Evolutionary conservation across 2,113 vertebrate species (phyloP), one percentile per base, ranked within the genome.

Genomic region (Pyrgilauda ruficollis): DNA sequence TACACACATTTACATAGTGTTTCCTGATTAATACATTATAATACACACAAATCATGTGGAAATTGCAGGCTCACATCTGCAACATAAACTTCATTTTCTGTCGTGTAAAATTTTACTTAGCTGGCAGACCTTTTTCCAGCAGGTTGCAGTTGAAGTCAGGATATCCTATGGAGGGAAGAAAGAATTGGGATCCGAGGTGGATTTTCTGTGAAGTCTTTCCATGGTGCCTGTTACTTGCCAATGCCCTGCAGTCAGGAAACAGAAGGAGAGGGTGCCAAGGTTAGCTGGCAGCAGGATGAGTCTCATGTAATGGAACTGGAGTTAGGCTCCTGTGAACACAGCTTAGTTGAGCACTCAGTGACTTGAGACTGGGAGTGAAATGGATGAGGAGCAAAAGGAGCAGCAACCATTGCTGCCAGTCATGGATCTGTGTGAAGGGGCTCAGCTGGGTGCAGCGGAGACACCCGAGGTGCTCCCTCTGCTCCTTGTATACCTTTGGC

Each of bases 1-100:
- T 94, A 86, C 67, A 93, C 72, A 93, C 80, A 92, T 96, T 97
- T 95, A 91, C 89, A 84, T 94, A 90, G 67, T 37, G 68, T 91
- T 82, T 94, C 92, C 76, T 87, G 82, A 92, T 94, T 87, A 95
- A 91, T 67, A 77, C 75, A 66, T 89, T 87, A 68, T 69, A 86
- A 93, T 74, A 67, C 94, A 91, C 75, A 82, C 83, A 89, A 90
- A 81, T 93, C 56, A 70, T 33, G 66, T 88, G 75, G 84, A 90
- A 93, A 89, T 92, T 86, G 37, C 69, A 89, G 79, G 47, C 52
- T 92, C 39, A 58, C 43, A 67, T 88, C 84, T 92, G 80, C 76
- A 90, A 69, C 78, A 70, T 37, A 64, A 88, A 43, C 76, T 84
- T 80, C 24, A 35, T 87, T 84, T 82, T 84, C 62, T 75, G 23